Evolutionary conservation across 2,113 vertebrate genomes (phyloP), one percentile per base, ranked within the genome.

Genomic region (Syngnathus typhle): DNA sequence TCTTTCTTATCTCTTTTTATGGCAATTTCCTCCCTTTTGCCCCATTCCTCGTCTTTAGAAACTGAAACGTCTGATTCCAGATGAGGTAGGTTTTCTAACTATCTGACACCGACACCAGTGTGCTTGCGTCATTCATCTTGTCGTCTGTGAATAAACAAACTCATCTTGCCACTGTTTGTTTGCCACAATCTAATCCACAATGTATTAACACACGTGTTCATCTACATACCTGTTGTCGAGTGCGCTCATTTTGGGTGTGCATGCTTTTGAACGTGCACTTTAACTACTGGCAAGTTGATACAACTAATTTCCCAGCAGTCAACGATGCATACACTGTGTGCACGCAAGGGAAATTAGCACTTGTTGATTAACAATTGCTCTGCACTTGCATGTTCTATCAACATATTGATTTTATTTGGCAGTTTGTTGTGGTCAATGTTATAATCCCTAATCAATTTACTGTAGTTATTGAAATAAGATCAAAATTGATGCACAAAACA

Each of bases 61-160:
- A 77, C 90, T 96, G 88, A 96, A 96, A 91, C 89, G 94, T 80
- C 94, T 95, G 89, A 88, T 96, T 92, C 94, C 94, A 70, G 95
- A 96, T 73, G 95, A 95, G 93, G 95, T 96, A 95, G 91, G 95
- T 87, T 79, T 79, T 65, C 16, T 74, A 41, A 72, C 62, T 56
- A 13, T 39, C 60, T 79, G 56, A 68, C 47, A 21, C 36, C 18
- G n/a, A 72, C 39, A 68, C 46, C 51, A 44, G 18, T 72, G 21
- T 76, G 54, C 75, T 71, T 68, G 37, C 56, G 44, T 38, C 36
- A 3, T 54, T 27, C 46, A 15, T 63, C 32, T 81, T 73, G 41
- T 81, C 52, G 36, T 61, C 46, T 74, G 71, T 70, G 19, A 80
- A 63, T 54, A 60, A 71, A 55, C 37, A 10, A 44, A 55, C 73